Evolutionary conservation across 2,113 vertebrate species (phyloP).

Genomic region (Greenwoodochromis staneri): DNA sequence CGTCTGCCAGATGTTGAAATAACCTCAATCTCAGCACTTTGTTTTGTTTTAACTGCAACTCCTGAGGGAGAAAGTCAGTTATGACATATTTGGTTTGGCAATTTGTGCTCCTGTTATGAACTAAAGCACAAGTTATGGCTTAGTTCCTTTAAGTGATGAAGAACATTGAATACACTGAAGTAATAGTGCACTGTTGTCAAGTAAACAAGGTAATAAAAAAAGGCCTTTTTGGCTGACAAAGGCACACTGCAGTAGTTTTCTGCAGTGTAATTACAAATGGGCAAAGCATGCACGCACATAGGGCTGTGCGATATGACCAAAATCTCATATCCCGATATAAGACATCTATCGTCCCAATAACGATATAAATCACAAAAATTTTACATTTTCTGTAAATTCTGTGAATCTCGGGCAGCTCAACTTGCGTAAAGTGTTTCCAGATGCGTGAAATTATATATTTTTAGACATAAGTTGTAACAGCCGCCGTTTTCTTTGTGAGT

Average conservation of each 20-base stretch:
- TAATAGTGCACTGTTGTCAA: not conserved
- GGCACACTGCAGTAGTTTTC: not conserved
- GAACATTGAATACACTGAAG: not conserved
- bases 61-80: not conserved
- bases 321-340: not conserved
- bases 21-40: not conserved
- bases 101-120: not conserved
- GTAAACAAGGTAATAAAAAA: not conserved
- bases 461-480: not conserved
- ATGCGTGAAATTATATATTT: not conserved
- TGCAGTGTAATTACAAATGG: not conserved
- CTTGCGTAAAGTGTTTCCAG: not conserved
- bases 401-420: not conserved
- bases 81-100: not conserved
- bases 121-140: not conserved
- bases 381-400: not conserved
- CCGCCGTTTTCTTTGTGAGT: not conserved
- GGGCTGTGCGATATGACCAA: not conserved
- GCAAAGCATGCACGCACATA: not conserved
- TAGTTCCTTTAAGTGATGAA: not conserved
- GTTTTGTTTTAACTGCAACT: constrained; percentile 1
- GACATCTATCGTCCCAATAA: not conserved
- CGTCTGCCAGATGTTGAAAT: constrained; percentile 38
- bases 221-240: not conserved
- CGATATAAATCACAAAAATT: not conserved